A percentile compares a stretch with the other conserved stretches of the same genome.
Conservation (phyloP, 1,140 invertebrate genomes). For the Pogonognathellus flavescens region DNA sequence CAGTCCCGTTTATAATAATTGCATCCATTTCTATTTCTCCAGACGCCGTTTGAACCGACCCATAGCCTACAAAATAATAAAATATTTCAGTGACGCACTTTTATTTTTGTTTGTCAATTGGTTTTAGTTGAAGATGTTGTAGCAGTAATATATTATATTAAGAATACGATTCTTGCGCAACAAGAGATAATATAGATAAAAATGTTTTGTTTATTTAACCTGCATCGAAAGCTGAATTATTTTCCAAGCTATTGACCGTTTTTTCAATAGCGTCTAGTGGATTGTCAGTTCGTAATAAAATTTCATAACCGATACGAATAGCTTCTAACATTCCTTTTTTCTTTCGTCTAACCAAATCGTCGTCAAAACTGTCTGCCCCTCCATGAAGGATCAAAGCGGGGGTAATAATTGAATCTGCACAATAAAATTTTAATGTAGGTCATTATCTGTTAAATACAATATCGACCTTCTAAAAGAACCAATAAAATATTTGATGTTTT, state of each 20-base stretch:
- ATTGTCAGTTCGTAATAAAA: constrained; percentile 73
- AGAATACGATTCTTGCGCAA: no score
- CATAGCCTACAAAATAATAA: constrained; percentile 72
- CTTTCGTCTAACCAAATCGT: constrained; percentile 75
- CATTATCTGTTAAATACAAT: no score
- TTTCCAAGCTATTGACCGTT: constrained; percentile 82
- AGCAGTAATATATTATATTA: no score
- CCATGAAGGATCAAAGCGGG: constrained; percentile 79
- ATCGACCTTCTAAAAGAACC: no score
- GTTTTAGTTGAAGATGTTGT: no score
- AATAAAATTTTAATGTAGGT: no score
- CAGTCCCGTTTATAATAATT: constrained; percentile 73
- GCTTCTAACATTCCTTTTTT: constrained; percentile 75
- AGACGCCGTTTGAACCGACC: constrained; percentile 78
- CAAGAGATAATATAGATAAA: no score
- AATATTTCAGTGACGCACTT: no score
- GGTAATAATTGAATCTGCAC: neutral
- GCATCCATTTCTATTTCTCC: constrained; percentile 86
- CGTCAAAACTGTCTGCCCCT: constrained; percentile 77
- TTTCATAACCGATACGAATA: constrained; percentile 74
- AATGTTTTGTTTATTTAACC: constrained; percentile 69
- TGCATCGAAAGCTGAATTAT: constrained; percentile 83
- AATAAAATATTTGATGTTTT: no score
- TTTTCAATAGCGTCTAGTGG: constrained; percentile 83
- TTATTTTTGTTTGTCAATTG: no score